Conservation (phyloP, 2,113 vertebrate species). For the Agapornis roseicollis region DNA sequence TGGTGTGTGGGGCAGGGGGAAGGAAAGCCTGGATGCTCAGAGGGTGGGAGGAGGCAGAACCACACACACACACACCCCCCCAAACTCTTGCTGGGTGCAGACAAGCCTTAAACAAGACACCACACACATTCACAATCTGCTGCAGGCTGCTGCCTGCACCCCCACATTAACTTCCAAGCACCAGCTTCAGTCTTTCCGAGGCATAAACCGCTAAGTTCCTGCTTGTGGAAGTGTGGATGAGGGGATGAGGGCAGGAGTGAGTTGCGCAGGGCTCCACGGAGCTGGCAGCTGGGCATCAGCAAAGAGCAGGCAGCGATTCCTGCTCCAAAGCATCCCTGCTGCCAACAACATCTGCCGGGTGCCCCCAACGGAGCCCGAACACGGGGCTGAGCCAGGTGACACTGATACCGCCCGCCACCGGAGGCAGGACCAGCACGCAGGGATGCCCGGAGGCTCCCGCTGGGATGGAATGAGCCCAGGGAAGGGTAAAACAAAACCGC, state of each 20-base stretch:
- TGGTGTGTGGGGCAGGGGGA: background rate
- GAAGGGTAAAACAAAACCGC: background rate
- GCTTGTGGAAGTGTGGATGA: rapidly evolving
- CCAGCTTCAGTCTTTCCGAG: background rate
- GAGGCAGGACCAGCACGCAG: background rate
- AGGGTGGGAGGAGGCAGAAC: background rate
- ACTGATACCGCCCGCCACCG: background rate
- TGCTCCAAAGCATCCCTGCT: background rate
- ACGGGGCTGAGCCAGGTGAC: background rate
- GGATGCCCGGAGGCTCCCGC: background rate
- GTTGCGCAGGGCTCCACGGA: background rate
- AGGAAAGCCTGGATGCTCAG: background rate
- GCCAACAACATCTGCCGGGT: background rate
- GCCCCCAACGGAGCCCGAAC: background rate
- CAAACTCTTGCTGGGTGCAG: background rate
- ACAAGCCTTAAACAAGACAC: background rate
- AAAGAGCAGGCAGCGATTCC: background rate
- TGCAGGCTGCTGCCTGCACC: background rate
- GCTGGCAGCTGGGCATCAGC: background rate
- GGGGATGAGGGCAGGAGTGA: background rate
- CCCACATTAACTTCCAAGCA: background rate
- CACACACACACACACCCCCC: no score
- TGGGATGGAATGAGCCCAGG: background rate
- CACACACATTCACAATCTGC: background rate
- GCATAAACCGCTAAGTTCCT: background rate